A percentile compares a stretch with the other conserved stretches of the same genome.
These are phyloP conservation scores for Oncorhynchus kisutch DNA, from an alignment of 2,113 vertebrate genomes.

Conservation along the genomic window DNA sequence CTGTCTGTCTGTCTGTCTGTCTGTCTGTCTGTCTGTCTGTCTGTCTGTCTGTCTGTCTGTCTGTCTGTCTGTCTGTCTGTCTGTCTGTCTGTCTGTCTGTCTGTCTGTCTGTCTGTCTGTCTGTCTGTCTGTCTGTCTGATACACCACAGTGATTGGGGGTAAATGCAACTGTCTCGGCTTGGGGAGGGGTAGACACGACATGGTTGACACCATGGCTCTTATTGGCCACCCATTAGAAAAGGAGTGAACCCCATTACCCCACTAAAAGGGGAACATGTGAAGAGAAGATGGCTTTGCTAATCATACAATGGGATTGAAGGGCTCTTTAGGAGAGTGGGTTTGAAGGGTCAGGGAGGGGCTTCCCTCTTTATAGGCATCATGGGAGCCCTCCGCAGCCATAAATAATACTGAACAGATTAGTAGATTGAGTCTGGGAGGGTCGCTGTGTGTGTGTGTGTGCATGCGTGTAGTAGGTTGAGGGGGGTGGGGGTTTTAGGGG, in stretches of 20 bases:
- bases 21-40: neutral
- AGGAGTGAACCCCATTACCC: slow-evolving; percentile 27
- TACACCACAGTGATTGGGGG: neutral
- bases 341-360: neutral
- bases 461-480: slow-evolving; percentile 13
- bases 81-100: neutral
- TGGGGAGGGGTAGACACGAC: slow-evolving; percentile 28
- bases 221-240: slow-evolving; percentile 10
- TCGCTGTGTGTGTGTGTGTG: slow-evolving; percentile 24
- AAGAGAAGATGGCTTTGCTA: slow-evolving; percentile 29
- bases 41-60: neutral
- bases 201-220: slow-evolving; percentile 15
- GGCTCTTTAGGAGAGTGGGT: slow-evolving; percentile 30
- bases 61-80: too few relatives aligned
- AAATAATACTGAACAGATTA: slow-evolving; percentile 74
- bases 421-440: slow-evolving; percentile 59
- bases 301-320: slow-evolving; percentile 43
- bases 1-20: neutral
- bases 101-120: neutral
- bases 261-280: neutral
- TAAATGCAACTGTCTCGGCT: slow-evolving; percentile 29
- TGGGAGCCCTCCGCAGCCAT: slow-evolving; percentile 60
- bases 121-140: neutral
- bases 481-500: neutral
- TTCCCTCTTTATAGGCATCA: slow-evolving; percentile 59